phyloP scores from a whole-genome alignment of 2,113 vertebrate genomes.

The Rhinopomastus cyanomelas region DNA sequence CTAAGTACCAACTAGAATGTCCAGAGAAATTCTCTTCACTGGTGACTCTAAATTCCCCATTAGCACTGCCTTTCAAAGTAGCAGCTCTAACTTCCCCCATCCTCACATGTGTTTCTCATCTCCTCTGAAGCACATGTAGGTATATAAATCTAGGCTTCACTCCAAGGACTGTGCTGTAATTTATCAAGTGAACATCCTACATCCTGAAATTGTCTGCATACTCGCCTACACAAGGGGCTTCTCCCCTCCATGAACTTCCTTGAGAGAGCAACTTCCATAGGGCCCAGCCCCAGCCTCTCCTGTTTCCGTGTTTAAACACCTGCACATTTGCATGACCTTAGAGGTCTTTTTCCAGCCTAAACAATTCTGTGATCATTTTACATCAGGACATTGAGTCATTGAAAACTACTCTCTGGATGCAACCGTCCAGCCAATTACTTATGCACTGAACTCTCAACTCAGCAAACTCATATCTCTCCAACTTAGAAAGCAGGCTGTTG shows the following conservation, averaged over 20 bases:
- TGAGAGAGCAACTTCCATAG: neutral
- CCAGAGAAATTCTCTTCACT: neutral
- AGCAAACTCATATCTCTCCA: too few species aligned
- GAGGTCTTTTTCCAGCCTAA: too few species aligned
- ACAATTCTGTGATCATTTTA: too few species aligned
- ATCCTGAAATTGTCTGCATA: neutral
- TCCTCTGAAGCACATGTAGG: accelerated
- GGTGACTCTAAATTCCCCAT: neutral
- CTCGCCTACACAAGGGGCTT: neutral
- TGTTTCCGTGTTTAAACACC: neutral
- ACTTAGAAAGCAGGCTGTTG: too few species aligned
- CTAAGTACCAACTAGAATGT: neutral
- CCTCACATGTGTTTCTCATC: accelerated
- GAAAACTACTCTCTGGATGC: too few species aligned
- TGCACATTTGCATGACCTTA: neutral
- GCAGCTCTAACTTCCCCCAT: neutral
- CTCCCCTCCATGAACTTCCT: neutral
- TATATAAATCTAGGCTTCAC: neutral
- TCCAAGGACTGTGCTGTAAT: neutral
- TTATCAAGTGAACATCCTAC: neutral
- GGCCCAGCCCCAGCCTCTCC: neutral
- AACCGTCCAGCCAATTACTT: too few species aligned
- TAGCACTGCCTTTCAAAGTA: accelerated
- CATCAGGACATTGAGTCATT: too few species aligned
- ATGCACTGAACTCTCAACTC: too few species aligned